Evolutionary conservation across 2,797 vertebrate species (phyloP).

Genomic region (Antrozous pallidus): DNA sequence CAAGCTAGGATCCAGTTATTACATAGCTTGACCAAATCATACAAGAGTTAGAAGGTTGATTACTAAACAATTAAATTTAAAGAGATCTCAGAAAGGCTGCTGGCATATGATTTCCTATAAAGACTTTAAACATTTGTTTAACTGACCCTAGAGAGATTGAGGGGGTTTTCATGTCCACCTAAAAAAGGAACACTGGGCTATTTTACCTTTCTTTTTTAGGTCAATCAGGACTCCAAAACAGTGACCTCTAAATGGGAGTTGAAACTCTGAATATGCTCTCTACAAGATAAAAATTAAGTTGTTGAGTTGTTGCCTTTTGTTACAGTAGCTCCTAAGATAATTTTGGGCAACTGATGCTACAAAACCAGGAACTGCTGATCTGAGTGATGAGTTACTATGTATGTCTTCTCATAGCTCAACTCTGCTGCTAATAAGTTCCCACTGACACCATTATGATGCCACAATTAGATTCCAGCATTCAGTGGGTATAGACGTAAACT

Average conservation of each 20-base stretch:
- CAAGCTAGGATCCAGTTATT: constrained; percentile 51
- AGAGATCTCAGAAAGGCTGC: constrained; percentile 53
- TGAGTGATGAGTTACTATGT: neutral
- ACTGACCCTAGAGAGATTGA: neutral
- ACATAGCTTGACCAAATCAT: constrained; percentile 58
- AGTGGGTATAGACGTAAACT: neutral
- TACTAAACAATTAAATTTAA: constrained; percentile 57
- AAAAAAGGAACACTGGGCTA: neutral
- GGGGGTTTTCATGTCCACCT: constrained; percentile 28
- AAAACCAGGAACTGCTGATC: neutral
- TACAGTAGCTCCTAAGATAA: neutral
- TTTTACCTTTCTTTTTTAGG: constrained; percentile 67
- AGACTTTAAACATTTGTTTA: constrained; percentile 44
- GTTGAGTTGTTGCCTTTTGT: constrained; percentile 6
- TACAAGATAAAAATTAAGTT: constrained; percentile 18
- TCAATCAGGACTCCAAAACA: constrained; percentile 55
- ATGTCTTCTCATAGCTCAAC: neutral
- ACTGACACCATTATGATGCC: neutral
- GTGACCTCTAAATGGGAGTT: neutral
- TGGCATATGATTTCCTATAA: constrained; percentile 61
- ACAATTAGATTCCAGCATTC: neutral
- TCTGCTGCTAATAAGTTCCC: neutral
- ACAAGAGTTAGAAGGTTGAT: constrained; percentile 39
- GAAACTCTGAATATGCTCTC: neutral
- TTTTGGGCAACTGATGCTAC: neutral